Percentiles rank a stretch among this genome's conserved stretches.
Conservation (phyloP, 2,113 vertebrate species). For the Aphyosemion australe region DNA sequence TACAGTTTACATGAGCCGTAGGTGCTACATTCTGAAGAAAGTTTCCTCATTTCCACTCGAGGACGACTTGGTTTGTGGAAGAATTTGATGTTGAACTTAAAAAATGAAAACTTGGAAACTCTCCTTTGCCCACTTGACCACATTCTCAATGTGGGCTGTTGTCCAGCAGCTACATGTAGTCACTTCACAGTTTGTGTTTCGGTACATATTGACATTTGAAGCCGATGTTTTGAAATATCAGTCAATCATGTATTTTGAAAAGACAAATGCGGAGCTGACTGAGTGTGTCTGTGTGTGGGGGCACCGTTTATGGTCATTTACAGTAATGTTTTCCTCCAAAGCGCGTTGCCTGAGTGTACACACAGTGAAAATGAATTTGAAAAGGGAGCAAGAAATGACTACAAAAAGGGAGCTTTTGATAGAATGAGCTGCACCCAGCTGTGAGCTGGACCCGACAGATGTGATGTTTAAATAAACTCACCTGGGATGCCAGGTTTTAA, state of each 20-base stretch:
- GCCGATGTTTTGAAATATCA: constrained; percentile 66
- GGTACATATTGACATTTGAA: constrained; percentile 74
- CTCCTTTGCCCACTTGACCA: constrained; percentile 46
- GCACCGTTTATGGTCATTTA: constrained; percentile 58
- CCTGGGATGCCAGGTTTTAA: constrained; percentile 72
- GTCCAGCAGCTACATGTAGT: constrained; percentile 72
- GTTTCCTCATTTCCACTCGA: constrained; percentile 55
- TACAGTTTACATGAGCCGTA: constrained; percentile 31
- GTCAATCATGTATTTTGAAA: constrained; percentile 70
- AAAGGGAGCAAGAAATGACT: constrained; percentile 32
- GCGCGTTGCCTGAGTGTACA: constrained; percentile 46
- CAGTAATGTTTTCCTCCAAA: constrained; percentile 67
- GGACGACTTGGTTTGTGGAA: constrained; percentile 39
- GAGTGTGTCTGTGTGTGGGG: constrained; percentile 52
- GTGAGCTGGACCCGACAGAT: constrained; percentile 77
- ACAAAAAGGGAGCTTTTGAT: constrained; percentile 81
- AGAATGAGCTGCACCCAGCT: constrained; percentile 77
- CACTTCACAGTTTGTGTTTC: constrained; percentile 70
- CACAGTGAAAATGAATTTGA: constrained; percentile 68
- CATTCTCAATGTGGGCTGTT: constrained; percentile 66
- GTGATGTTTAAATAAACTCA: constrained; percentile 81
- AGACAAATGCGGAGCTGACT: constrained; percentile 66
- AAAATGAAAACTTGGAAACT: constrained; percentile 60
- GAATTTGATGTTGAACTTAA: constrained; percentile 53
- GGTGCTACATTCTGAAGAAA: constrained; percentile 48